Base-by-base conservation (phyloP, 2,113 vertebrate genomes). In the Dicrurus megarhynchus region DNA sequence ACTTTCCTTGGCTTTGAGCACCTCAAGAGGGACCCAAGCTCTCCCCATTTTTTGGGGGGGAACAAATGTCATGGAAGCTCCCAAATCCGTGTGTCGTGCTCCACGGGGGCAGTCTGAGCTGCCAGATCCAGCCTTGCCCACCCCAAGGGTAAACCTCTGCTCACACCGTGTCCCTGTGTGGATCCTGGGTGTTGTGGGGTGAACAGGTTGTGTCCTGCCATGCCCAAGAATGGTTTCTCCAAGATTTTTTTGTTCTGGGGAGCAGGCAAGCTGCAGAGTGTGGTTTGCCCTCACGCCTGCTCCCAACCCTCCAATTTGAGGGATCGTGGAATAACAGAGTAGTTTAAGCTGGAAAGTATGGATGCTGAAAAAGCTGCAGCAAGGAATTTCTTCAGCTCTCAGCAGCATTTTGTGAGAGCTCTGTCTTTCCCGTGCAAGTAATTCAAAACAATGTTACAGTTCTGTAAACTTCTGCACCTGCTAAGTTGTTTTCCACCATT, bases 1-100 rank as follows among this genome's bases (percentile, higher is more conserved):
- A 9, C 23, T 57, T 95, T 56, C 65, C 55, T 77, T 42, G 80
- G 55, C 81, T 57, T 57, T 33, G 23, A 47, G n/a, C 33, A 17
- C 13, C 89, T 71, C 50, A 3, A 13, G 20, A 55, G 59, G n/a
- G 42, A 22, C n/a, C 3, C 3, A 30, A 84, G 5, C 32, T 57
- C 41, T 69, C 30, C 44, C 5, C 21, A 1, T 35, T 37, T 4
- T 33, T 24, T n/a, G n/a, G 2, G 20, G 1, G 60, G 42, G 33
- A 41, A 33, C 3, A 28, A 30, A 22, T 60, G 11, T 2, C 67
- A 13, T 11, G 57, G 21, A 19, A 33, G 37, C n/a, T 81, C 63
- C 57, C n/a, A 49, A 55, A 64, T 10, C 33, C 1, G 0, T 0
- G 16, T 2, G 4, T 11, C 1, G 0, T 6, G 50, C 5, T 53